A percentile compares a stretch with the other conserved stretches of the same genome.
These are phyloP conservation scores for Formica selysi DNA, from an alignment of 1,140 invertebrate species.

Conservation along the genomic window DNA sequence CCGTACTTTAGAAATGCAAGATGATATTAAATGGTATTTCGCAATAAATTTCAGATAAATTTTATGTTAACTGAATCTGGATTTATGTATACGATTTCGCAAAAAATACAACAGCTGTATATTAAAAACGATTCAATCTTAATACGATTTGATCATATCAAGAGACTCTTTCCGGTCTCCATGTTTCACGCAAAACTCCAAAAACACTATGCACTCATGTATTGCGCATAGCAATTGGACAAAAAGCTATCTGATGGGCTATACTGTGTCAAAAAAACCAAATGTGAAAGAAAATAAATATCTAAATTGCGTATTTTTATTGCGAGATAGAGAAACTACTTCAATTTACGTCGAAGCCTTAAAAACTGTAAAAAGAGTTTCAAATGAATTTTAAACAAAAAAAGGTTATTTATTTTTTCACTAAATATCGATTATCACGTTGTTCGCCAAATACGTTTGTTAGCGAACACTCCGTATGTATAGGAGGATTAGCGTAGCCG, in stretches of 20 bases:
- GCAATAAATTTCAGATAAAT: background rate
- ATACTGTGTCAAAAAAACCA: slow-evolving; percentile 4
- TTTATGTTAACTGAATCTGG: background rate
- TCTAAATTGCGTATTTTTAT: background rate
- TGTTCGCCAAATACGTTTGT: background rate
- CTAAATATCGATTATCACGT: background rate
- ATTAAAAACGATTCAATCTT: slow-evolving; percentile 31
- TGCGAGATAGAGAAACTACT: background rate
- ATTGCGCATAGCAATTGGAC: background rate
- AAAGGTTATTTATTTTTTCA: background rate
- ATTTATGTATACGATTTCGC: background rate
- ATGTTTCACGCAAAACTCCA: slow-evolving; percentile 36
- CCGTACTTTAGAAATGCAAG: background rate
- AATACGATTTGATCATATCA: background rate
- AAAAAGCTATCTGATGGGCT: background rate
- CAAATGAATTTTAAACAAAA: background rate
- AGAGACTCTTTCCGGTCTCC: slow-evolving; percentile 11
- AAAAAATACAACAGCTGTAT: slow-evolving; percentile 15
- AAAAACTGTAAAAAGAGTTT: background rate
- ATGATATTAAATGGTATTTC: background rate
- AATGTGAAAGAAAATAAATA: background rate
- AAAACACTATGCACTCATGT: background rate
- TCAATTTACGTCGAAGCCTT: background rate
- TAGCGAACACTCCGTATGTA: background rate
- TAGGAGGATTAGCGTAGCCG: background rate